Evolutionary conservation across 2,888 invertebrate species (phyloP).

Genomic region (Agonopterix heracliana): DNA sequence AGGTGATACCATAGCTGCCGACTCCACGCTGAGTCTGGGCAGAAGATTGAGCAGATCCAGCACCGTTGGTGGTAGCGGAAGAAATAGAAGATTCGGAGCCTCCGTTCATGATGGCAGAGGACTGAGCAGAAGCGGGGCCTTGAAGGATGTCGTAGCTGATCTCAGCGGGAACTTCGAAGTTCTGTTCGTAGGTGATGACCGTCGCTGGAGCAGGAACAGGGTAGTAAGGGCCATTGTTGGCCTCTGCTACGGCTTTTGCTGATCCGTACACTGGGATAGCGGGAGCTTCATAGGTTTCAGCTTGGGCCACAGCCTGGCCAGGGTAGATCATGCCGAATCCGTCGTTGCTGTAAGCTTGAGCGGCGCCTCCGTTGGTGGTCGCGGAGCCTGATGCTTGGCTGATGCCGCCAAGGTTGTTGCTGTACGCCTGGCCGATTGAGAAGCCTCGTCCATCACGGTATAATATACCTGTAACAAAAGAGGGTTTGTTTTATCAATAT

Average conservation of each 20-base stretch:
- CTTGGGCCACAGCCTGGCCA: slow-evolving; percentile 38
- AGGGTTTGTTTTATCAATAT: background rate
- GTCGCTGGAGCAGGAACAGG: slow-evolving; percentile 48
- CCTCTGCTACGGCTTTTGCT: slow-evolving; percentile 27
- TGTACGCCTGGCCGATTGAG: slow-evolving; percentile 44
- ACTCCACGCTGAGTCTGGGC: slow-evolving; percentile 39
- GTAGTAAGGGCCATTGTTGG: slow-evolving; percentile 39
- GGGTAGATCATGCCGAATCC: slow-evolving; percentile 33
- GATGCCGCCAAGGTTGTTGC: slow-evolving; percentile 32
- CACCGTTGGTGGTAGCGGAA: slow-evolving; percentile 37
- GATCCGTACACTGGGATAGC: slow-evolving; percentile 22
- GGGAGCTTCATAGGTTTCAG: slow-evolving; percentile 32
- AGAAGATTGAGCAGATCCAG: slow-evolving; percentile 44
- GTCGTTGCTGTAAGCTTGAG: slow-evolving; percentile 35
- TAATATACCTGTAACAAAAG: slow-evolving; percentile 30
- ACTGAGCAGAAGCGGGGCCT: slow-evolving; percentile 35
- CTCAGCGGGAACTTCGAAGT: slow-evolving; percentile 39
- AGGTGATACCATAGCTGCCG: slow-evolving; percentile 38
- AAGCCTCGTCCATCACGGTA: slow-evolving; percentile 56
- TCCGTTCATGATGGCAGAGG: slow-evolving; percentile 40
- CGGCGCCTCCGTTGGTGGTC: slow-evolving; percentile 30
- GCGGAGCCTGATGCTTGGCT: slow-evolving; percentile 44
- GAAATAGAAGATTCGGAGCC: slow-evolving; percentile 39
- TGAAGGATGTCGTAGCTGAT: slow-evolving; percentile 26
- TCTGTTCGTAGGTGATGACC: slow-evolving; percentile 54